phyloP scores from a whole-genome alignment of 2,113 vertebrate genomes.

The Orthonyx spaldingii region DNA sequence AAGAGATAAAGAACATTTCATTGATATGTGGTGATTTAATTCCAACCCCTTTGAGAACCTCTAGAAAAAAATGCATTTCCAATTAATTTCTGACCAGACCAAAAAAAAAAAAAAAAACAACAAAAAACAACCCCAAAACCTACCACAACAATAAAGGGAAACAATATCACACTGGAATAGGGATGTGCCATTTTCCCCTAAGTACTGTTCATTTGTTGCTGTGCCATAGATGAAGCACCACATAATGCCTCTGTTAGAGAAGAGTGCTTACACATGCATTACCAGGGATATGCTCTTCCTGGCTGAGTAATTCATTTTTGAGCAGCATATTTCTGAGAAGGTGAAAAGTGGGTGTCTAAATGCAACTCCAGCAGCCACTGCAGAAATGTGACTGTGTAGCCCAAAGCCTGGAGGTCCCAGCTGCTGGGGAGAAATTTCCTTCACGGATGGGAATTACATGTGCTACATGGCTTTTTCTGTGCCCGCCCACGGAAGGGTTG shows the following conservation, averaged over 20 bases:
- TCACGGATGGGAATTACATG: not conserved
- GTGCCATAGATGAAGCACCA: not conserved
- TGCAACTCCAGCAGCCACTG: not conserved
- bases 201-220: not conserved
- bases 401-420: not conserved
- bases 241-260: not conserved
- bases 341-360: not conserved
- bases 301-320: not conserved
- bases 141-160: not conserved
- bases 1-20: not conserved
- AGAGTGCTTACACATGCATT: not conserved
- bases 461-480: not conserved
- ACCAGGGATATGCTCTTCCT: not conserved
- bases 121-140: fast-evolving
- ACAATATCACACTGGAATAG: not conserved
- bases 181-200: not conserved
- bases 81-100: not conserved
- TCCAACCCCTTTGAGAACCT: not conserved
- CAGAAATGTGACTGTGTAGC: not conserved
- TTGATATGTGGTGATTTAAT: not conserved
- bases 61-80: not conserved
- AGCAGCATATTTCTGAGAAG: not conserved
- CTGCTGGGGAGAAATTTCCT: not conserved
- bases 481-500: not conserved
- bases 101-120: not conserved